These are phyloP conservation scores for Xestobium rufovillosum DNA, from an alignment of 2,888 invertebrate genomes.

Conservation along the genomic window DNA sequence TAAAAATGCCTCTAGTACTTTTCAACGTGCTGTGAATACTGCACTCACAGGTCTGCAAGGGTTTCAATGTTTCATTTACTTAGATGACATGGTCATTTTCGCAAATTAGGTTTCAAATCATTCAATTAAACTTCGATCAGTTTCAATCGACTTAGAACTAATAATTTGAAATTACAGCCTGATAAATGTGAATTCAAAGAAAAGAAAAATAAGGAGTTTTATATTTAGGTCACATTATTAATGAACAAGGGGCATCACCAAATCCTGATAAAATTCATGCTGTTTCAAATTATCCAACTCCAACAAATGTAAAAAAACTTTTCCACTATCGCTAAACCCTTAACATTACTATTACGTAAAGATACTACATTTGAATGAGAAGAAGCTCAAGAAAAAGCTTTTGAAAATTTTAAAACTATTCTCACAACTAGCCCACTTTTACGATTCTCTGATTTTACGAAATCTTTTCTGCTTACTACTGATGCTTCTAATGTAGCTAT, in stretches of 20 bases:
- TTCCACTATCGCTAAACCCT: slow-evolving; percentile 29
- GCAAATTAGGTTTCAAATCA: slow-evolving; percentile 28
- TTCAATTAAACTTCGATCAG: slow-evolving; percentile 25
- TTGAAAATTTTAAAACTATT: slow-evolving; percentile 18
- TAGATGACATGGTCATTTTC: slow-evolving; percentile 28
- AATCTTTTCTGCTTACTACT: slow-evolving; percentile 25
- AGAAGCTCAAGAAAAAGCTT: slow-evolving; percentile 6
- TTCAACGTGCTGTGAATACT: slow-evolving; percentile 36
- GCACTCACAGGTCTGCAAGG: slow-evolving; percentile 27
- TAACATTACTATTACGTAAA: slow-evolving; percentile 27
- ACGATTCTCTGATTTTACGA: slow-evolving; percentile 19
- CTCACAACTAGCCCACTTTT: slow-evolving; percentile 10
- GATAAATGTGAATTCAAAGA: slow-evolving; percentile 31
- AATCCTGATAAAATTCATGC: slow-evolving; percentile 31
- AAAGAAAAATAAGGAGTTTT: slow-evolving; percentile 36
- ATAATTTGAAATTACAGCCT: too few species aligned
- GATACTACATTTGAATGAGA: slow-evolving; percentile 15
- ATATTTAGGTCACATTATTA: slow-evolving; percentile 36
- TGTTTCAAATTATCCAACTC: slow-evolving; percentile 27
- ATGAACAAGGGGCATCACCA: slow-evolving; percentile 33
- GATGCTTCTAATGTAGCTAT: slow-evolving; percentile 30
- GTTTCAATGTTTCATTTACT: slow-evolving; percentile 22
- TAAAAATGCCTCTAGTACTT: slow-evolving; percentile 26
- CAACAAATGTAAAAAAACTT: slow-evolving; percentile 25
- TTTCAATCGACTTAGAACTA: slow-evolving; percentile 27